These are phyloP conservation scores for Aphis gossypii DNA, from an alignment of 1,140 invertebrate genomes.

Conservation along the genomic window DNA sequence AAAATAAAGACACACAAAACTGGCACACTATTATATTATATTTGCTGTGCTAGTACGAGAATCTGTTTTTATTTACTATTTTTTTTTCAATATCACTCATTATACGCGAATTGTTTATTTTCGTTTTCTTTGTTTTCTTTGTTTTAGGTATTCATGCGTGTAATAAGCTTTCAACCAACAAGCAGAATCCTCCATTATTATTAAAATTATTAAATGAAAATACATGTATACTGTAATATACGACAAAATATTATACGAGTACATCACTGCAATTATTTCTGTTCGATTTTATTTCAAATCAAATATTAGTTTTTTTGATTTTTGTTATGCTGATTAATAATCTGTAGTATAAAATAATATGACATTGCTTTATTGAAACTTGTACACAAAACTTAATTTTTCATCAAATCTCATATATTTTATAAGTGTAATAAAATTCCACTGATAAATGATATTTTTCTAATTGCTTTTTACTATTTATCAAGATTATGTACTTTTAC, in stretches of 20 bases:
- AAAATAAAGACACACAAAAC: not conserved
- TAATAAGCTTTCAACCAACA: not conserved
- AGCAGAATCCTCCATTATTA: not conserved
- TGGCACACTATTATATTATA: not conserved
- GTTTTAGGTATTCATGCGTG: not conserved
- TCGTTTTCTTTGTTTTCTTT: not conserved
- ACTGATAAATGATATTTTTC: too few species aligned
- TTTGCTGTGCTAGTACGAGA: not conserved
- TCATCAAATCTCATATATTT: too few species aligned
- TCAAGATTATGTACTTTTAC: too few species aligned
- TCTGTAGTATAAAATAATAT: not conserved
- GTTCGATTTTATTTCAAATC: not conserved
- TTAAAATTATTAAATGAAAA: not conserved
- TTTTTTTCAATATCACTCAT: not conserved
- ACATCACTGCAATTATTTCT: not conserved
- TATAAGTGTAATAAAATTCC: too few species aligned
- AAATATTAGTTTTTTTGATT: not conserved
- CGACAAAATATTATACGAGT: too few species aligned
- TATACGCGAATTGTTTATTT: not conserved
- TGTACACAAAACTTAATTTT: too few species aligned
- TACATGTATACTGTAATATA: not conserved
- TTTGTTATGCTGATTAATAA: not conserved
- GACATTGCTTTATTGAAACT: too few species aligned
- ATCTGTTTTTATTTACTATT: not conserved
- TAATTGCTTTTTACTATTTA: too few species aligned